phyloP scores from a whole-genome alignment of 2,888 invertebrate species.

The Branchipolynoe longqiensis region DNA sequence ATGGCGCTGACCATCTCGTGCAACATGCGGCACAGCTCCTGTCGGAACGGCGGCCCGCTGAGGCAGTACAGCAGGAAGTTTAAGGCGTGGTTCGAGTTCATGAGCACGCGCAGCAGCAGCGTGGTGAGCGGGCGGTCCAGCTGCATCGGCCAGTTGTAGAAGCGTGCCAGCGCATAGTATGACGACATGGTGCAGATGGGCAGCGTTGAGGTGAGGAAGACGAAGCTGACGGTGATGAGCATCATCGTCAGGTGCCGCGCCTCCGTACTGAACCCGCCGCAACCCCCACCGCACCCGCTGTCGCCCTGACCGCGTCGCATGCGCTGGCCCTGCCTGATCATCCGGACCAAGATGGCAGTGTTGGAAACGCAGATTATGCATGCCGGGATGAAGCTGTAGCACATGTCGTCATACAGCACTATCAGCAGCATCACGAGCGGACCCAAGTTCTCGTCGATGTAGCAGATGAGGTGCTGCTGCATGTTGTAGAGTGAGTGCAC shows the following conservation, averaged over 20 bases:
- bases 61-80: conserved; percentile 40
- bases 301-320: neutral
- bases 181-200: conserved; percentile 34
- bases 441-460: neutral
- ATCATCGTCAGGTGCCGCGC: neutral
- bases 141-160: neutral
- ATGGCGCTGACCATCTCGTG: conserved; percentile 29
- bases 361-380: conserved; percentile 34
- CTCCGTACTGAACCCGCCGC: neutral
- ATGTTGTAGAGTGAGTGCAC: conserved; percentile 10
- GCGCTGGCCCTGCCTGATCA: neutral
- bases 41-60: conserved; percentile 45
- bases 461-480: neutral
- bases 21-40: conserved; percentile 10
- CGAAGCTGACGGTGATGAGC: conserved; percentile 22
- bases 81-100: conserved; percentile 44
- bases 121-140: conserved; percentile 11
- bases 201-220: conserved; percentile 10
- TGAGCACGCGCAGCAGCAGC: neutral
- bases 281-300: neutral
- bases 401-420: conserved; percentile 44
- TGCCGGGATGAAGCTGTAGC: conserved; percentile 33
- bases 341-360: conserved; percentile 32
- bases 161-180: conserved; percentile 3
- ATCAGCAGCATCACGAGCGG: neutral